phyloP scores from a whole-genome alignment of 92 coral and sea anemone genomes.

The Bergia puertoricense region DNA sequence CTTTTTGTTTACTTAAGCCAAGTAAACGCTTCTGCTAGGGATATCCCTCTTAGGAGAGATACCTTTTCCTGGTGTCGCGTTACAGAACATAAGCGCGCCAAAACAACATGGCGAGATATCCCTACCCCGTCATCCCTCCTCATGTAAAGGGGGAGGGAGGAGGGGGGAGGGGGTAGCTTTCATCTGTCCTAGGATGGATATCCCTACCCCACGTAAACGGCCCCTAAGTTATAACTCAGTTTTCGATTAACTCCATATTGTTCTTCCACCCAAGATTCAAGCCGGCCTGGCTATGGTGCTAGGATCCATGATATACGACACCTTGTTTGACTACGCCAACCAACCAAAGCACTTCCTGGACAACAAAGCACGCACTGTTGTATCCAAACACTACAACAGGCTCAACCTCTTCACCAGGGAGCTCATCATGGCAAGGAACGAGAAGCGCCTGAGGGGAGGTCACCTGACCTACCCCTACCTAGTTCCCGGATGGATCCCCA shows the following conservation, averaged over 20 bases:
- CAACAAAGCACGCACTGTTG: conserved; percentile 53
- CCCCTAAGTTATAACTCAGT: too few species aligned
- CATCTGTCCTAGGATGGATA: too few species aligned
- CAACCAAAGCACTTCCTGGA: conserved; percentile 41
- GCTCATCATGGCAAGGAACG: conserved; percentile 56
- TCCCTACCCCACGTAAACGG: too few species aligned
- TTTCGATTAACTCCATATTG: neutral
- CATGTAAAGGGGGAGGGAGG: too few species aligned
- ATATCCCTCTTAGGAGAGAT: too few species aligned
- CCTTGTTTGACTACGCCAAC: conserved; percentile 70
- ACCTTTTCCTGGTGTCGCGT: too few species aligned
- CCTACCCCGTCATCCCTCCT: too few species aligned
- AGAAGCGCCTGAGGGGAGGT: conserved; percentile 28
- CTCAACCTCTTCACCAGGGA: conserved; percentile 54
- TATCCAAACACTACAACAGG: conserved; percentile 56
- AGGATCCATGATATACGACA: conserved; percentile 67
- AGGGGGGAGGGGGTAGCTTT: too few species aligned
- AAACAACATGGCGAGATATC: too few species aligned
- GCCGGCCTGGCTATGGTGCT: conserved; percentile 70
- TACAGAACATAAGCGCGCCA: too few species aligned
- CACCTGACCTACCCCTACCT: conserved; percentile 87
- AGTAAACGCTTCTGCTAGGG: too few species aligned
- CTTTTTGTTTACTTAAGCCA: too few species aligned
- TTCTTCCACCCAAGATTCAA: conserved; percentile 48
- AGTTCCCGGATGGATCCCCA: conserved; percentile 91